Percentiles rank a stretch among this genome's conserved stretches.
Conservation (phyloP, 2,888 invertebrate genomes). For the Sinohyriopsis cumingii region DNA sequence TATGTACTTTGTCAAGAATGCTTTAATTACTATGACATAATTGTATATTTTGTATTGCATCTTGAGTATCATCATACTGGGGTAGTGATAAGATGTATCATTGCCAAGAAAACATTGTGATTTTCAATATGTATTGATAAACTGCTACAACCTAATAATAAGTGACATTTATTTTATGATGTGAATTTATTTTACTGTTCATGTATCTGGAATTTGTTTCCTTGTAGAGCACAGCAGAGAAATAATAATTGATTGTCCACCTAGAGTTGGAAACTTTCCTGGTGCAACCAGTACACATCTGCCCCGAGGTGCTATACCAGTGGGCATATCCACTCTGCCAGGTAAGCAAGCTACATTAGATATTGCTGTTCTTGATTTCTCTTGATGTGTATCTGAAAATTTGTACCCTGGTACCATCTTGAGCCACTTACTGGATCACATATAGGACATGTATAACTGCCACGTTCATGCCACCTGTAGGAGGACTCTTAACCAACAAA, state of each 20-base stretch:
- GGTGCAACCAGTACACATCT: neutral
- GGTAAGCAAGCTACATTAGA: conserved; percentile 23
- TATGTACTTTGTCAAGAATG: no score
- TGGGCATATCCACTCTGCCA: conserved; percentile 44
- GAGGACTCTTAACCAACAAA: no score
- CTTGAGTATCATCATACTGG: neutral
- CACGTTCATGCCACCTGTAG: no score
- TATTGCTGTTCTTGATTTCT: no score
- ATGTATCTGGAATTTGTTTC: neutral
- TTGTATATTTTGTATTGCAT: no score
- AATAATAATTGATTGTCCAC: conserved; percentile 63
- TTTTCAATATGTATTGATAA: neutral
- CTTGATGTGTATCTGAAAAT: no score
- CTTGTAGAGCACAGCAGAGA: conserved; percentile 55
- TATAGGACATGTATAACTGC: no score
- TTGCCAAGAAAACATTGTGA: neutral
- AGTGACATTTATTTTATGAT: no score
- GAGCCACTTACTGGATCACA: no score
- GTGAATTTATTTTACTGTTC: neutral
- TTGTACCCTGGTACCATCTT: no score
- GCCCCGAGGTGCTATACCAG: neutral
- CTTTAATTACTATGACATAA: no score
- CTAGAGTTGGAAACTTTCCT: conserved; percentile 28
- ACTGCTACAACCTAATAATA: neutral
- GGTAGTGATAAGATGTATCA: neutral